A percentile compares a stretch with the other conserved stretches of the same genome.
Evolutionary conservation across 2,888 invertebrate genomes (phyloP).

Genomic region (Prosopocoilus inquinatus): DNA sequence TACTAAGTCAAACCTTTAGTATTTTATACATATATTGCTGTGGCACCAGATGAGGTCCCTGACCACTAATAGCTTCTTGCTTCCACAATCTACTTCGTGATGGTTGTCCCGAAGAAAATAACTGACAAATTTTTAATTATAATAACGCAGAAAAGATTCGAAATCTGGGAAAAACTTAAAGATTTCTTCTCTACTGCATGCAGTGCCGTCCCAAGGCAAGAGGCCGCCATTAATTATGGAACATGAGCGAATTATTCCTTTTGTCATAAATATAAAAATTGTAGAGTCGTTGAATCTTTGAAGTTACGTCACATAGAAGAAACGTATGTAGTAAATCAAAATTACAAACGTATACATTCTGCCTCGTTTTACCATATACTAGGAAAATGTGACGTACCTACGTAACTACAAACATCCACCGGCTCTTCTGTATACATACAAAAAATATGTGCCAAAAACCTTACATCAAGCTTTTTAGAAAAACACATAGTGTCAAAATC

Average conservation of each 20-base stretch:
- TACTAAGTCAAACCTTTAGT: conserved; percentile 14
- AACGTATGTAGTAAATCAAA: too few relatives aligned
- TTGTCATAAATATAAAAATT: too few relatives aligned
- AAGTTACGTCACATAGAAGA: too few relatives aligned
- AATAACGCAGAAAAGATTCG: conserved; percentile 5
- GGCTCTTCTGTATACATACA: too few relatives aligned
- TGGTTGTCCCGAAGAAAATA: conserved; percentile 10
- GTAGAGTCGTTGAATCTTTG: too few relatives aligned
- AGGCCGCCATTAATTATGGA: not conserved
- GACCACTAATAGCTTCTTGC: conserved; percentile 5
- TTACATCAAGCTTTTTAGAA: too few relatives aligned
- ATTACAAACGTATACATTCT: too few relatives aligned
- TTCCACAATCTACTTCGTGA: conserved; percentile 8
- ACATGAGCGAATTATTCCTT: not conserved
- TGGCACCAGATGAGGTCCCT: conserved; percentile 1
- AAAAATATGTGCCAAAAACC: too few relatives aligned
- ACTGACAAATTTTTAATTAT: conserved; percentile 4
- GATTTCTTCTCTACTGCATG: conserved; percentile 8
- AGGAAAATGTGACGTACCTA: too few relatives aligned
- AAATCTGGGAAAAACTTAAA: conserved; percentile 7
- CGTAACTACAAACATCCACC: too few relatives aligned
- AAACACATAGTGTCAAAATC: too few relatives aligned
- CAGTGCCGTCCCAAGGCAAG: conserved; percentile 8
- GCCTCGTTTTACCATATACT: too few relatives aligned
- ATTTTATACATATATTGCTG: conserved; percentile 12